Evolutionary conservation across 2,888 invertebrate genomes (phyloP), one percentile per base, ranked within the genome.

Genomic region (Ptychoptera albimana): DNA sequence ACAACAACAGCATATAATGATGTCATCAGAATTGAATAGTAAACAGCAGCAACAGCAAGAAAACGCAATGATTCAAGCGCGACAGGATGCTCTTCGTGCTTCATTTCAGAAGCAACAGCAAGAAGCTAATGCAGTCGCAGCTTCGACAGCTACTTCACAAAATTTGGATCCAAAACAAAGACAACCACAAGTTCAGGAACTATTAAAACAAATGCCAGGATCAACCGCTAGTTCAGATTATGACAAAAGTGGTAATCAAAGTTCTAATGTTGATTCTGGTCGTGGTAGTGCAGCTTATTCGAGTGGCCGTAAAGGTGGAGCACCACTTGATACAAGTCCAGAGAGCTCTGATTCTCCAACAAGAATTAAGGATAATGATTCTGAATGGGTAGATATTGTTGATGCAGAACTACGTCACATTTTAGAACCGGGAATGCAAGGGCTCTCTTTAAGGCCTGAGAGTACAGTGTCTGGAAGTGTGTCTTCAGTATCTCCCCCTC

Each of bases 301-400:
- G 35, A 82, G 82, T 55, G 82, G 81, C 2, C 64, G 80, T 49
- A 65, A 77, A 54, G 61, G 68, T 8, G 61, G 68, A 7, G 70
- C 68, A 16, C 58, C 58, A 12, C 54, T 63, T 32, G 74, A 75
- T 53, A 71, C 74, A 1, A 74, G 72, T 36, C 73, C 71, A 2
- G 77, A 77, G 53, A 71, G 57, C 29, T 64, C 74, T 1, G 75
- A 76, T 54, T 70, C 71, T 10, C 67, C 66, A 7, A 23, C 48
- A 13, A 43, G 51, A 38, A 45, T 48, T 7, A 52, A 54, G 67
- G 73, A 68, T 30, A 75, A 73, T 51, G 82, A 82, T 54, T 75
- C 80, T 30, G 83, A 84, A 61, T 85, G 85, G 85, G 82, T 82
- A 1, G 83, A 83, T 53, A 73, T 82, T 40, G 84, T 84, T 9